These are phyloP conservation scores for Bambusicola thoracicus DNA, from an alignment of 2,113 vertebrate genomes.

Conservation along the genomic window DNA sequence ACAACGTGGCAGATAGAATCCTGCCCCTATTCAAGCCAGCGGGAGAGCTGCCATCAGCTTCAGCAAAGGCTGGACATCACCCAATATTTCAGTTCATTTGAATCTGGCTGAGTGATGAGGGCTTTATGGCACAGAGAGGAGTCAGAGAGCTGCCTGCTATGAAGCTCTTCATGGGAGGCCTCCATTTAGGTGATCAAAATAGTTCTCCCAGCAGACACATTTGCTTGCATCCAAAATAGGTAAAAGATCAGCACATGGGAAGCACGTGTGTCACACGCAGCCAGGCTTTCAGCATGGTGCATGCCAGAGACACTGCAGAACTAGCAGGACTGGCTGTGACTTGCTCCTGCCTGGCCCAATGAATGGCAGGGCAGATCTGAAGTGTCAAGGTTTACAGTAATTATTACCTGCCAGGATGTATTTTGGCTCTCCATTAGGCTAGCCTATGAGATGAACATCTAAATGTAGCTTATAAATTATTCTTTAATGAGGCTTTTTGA, in stretches of 20 bases:
- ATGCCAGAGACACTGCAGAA: neutral
- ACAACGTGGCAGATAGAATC: neutral
- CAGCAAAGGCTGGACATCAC: neutral
- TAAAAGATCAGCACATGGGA: neutral
- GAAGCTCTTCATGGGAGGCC: neutral
- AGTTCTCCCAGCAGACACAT: neutral
- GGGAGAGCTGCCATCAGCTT: slow-evolving; percentile 29
- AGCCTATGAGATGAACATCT: neutral
- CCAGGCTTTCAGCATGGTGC: neutral
- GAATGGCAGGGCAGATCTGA: neutral
- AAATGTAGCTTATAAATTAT: slow-evolving; percentile 23
- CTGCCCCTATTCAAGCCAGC: neutral
- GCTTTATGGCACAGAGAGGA: neutral
- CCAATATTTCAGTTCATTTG: neutral
- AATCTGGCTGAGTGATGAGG: neutral
- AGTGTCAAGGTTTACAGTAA: neutral
- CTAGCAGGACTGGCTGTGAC: neutral
- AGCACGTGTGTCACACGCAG: neutral
- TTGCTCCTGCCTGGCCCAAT: neutral
- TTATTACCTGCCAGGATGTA: slow-evolving; percentile 37
- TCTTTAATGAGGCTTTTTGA: neutral
- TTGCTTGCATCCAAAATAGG: neutral
- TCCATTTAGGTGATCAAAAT: neutral
- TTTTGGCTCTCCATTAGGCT: slow-evolving; percentile 18
- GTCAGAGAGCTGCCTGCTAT: neutral